Conservation (phyloP, 2,797 vertebrate species). For the Pelodytes ibericus region DNA sequence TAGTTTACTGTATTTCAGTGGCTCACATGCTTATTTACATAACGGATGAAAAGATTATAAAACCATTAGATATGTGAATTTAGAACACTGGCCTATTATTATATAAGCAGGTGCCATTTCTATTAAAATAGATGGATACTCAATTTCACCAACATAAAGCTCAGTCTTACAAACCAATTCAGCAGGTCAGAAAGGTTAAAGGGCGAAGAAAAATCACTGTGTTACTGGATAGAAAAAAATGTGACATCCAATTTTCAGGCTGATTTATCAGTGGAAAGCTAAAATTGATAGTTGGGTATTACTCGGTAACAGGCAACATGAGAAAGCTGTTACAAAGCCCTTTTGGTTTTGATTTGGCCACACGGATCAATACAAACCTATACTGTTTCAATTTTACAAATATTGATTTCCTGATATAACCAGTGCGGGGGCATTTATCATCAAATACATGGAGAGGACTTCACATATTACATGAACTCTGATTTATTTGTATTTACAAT, state of each 20-base stretch:
- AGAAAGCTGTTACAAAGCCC: slow-evolving; percentile 92
- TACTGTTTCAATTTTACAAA: slow-evolving; percentile 99
- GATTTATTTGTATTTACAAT: slow-evolving; percentile 51
- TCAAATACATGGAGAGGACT: slow-evolving; percentile 81
- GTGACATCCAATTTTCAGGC: slow-evolving; percentile 99
- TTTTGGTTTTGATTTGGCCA: slow-evolving; percentile 93
- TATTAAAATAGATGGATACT: slow-evolving; percentile 62
- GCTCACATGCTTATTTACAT: no score
- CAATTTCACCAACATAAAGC: slow-evolving; percentile 78
- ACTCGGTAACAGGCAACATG: slow-evolving; percentile 86
- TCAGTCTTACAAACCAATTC: slow-evolving; percentile 93
- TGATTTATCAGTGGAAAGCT: slow-evolving; percentile 99
- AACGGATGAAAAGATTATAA: no score
- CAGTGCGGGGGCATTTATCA: slow-evolving; percentile 91
- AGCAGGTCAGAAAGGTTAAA: slow-evolving; percentile 88
- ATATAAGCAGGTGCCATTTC: no score
- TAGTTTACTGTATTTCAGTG: no score
- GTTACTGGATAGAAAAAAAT: slow-evolving; percentile 76
- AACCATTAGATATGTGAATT: no score
- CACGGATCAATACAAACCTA: slow-evolving; percentile 96
- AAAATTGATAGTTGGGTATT: slow-evolving; percentile 99
- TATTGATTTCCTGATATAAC: slow-evolving; percentile 95
- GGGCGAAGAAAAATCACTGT: slow-evolving; percentile 86
- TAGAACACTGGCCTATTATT: no score
- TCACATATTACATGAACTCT: slow-evolving; percentile 70